Conservation (phyloP, 2,797 vertebrate genomes). For the Smutsia temminckii region DNA sequence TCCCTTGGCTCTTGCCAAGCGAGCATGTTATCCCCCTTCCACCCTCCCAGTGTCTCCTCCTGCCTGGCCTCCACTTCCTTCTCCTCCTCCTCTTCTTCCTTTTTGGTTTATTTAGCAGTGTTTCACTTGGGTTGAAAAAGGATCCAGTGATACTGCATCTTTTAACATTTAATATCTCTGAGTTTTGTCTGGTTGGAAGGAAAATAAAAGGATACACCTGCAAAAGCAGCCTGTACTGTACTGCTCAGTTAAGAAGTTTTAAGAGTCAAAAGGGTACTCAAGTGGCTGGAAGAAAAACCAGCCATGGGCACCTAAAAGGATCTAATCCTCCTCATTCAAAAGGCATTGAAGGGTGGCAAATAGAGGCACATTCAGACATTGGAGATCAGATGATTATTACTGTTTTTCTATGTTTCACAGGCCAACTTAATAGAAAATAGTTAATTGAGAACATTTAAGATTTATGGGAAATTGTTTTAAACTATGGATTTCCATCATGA, state of each 20-base stretch:
- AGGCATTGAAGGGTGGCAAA: not conserved
- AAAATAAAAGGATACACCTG: not conserved
- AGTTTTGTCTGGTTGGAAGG: not conserved
- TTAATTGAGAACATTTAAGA: not conserved
- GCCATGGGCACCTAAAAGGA: not conserved
- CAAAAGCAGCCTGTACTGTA: not conserved
- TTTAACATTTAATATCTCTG: not conserved
- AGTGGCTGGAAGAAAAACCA: not conserved
- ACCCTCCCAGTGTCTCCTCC: not conserved
- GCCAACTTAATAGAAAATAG: not conserved
- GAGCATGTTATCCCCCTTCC: accelerated
- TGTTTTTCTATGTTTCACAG: not conserved
- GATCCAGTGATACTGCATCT: not conserved
- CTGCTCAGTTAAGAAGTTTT: not conserved
- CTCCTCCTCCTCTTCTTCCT: not conserved
- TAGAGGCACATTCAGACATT: not conserved
- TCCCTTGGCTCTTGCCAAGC: not conserved
- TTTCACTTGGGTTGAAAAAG: not conserved
- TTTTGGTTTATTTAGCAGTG: not conserved
- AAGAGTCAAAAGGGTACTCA: not conserved
- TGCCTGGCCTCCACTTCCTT: too few species aligned
- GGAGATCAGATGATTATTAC: not conserved
- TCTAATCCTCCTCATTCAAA: not conserved
- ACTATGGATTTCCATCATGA: not conserved
- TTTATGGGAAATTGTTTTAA: not conserved